Evolutionary conservation across 2,888 invertebrate species (phyloP), one percentile per base, ranked within the genome.

Genomic region (Chesias legatella): DNA sequence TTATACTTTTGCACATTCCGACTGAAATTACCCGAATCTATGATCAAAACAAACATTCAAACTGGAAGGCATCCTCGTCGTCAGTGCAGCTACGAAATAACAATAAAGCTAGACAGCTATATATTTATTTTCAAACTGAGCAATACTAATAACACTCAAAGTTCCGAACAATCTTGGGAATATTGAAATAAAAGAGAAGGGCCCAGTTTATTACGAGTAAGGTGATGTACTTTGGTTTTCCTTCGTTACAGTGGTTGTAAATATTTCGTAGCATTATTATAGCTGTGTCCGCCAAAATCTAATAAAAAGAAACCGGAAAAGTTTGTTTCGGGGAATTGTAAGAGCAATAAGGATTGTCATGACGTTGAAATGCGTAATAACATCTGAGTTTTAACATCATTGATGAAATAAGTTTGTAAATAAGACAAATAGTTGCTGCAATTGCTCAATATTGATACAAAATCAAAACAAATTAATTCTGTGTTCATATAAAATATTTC

Each of bases 171-270:
- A 67, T 60, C 62, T 59, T 57, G 60, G 64, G 66, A 65, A 70
- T 77, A 79, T 79, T 77, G 78, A 79, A 82, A 73, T 73, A 73
- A 78, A 79, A 73, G 67, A 55, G 59, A 56, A 60, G 56, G 61
- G 59, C 60, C 60, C 60, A 61, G 68, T 79, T 76, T 79, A 75
- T 75, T 74, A 72, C 61, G 48, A 53, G 50, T 51, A 64, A 67
- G 67, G 66, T 77, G 70, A 73, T 71, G 70, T 67, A 75, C 66
- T 60, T 62, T 53, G 53, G 44, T 27, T 39, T 36, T 51, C 48
- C 23, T 39, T 28, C 25, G 22, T 39, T 39, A 33, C 10, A 23
- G 17, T 2, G 32, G 33, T 33, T 33, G 20, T 56, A 60, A 58
- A 29, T 36, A 33, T 66, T 63, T 56, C 60, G 59, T 64, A 66